phyloP scores from a whole-genome alignment of 1,140 invertebrate genomes.

The Lasioglossum baleicum region DNA sequence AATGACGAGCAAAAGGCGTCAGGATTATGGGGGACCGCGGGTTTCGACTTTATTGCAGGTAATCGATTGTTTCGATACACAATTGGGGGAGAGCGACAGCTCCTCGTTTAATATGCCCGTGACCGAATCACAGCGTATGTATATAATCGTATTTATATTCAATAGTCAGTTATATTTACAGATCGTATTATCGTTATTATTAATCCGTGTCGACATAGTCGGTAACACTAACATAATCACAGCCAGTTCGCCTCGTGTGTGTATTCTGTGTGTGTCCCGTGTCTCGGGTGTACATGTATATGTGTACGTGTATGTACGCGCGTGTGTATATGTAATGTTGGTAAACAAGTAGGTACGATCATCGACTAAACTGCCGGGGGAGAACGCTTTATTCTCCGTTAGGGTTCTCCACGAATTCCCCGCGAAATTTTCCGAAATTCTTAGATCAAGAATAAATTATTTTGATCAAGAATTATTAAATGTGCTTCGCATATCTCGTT shows the following conservation, averaged over 20 bases:
- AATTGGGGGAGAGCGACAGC: constrained; percentile 29
- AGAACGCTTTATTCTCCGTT: constrained; percentile 45
- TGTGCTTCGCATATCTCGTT: no score
- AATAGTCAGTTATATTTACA: constrained; percentile 56
- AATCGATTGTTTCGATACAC: constrained; percentile 61
- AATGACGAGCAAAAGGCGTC: constrained; percentile 3
- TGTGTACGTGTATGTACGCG: no score
- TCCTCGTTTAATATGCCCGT: constrained; percentile 43
- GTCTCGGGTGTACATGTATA: no score
- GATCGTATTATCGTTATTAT: constrained; percentile 45
- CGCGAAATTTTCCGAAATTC: not conserved
- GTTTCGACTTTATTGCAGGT: constrained; percentile 58
- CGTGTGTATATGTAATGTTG: constrained; percentile 54
- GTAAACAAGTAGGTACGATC: constrained; percentile 60
- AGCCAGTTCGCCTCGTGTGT: constrained; percentile 71
- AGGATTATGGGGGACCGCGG: constrained; percentile 35
- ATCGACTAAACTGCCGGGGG: constrained; percentile 46
- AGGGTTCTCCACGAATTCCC: constrained; percentile 9
- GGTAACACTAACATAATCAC: constrained; percentile 75
- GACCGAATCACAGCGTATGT: constrained; percentile 57
- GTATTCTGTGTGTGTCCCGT: not conserved
- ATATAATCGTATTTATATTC: constrained; percentile 59
- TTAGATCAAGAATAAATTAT: no score
- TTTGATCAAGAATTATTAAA: no score
- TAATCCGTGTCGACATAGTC: constrained; percentile 51